Evolutionary conservation across 2,113 vertebrate genomes (phyloP).

Genomic region (Felis chaus): DNA sequence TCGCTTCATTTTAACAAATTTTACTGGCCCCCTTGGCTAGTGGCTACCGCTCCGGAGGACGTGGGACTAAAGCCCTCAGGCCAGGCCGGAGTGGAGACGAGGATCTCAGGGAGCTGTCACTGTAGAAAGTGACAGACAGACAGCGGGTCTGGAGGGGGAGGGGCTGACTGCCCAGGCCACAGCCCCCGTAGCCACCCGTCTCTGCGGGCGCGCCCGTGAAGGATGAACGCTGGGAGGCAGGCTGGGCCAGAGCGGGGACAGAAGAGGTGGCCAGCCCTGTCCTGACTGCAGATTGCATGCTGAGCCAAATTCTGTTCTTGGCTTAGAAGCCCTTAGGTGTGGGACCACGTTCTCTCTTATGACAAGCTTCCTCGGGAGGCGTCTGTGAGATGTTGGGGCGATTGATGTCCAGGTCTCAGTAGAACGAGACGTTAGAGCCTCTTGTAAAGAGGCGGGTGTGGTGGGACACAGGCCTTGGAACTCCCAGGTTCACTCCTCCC

Average conservation of each 20-base stretch:
- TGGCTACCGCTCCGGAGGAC: neutral
- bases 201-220: rapidly evolving
- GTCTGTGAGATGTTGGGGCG: neutral
- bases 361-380: neutral
- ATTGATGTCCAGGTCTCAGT: neutral
- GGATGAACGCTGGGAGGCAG: rapidly evolving
- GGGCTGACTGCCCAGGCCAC: neutral
- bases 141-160: neutral
- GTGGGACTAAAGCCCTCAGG: neutral
- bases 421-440: neutral
- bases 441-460: neutral
- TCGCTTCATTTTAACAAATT: neutral
- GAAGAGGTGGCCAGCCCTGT: neutral
- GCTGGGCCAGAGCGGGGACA: rapidly evolving
- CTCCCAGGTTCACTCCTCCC: neutral
- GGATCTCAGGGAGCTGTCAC: rapidly evolving
- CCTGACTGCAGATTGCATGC: rapidly evolving
- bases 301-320: neutral
- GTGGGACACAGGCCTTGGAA: rapidly evolving
- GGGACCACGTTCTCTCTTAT: neutral
- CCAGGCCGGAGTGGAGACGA: neutral
- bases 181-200: neutral
- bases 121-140: neutral
- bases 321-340: neutral
- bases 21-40: neutral